These are phyloP conservation scores for Cololabis saira DNA, from an alignment of 2,113 vertebrate genomes.

Conservation along the genomic window DNA sequence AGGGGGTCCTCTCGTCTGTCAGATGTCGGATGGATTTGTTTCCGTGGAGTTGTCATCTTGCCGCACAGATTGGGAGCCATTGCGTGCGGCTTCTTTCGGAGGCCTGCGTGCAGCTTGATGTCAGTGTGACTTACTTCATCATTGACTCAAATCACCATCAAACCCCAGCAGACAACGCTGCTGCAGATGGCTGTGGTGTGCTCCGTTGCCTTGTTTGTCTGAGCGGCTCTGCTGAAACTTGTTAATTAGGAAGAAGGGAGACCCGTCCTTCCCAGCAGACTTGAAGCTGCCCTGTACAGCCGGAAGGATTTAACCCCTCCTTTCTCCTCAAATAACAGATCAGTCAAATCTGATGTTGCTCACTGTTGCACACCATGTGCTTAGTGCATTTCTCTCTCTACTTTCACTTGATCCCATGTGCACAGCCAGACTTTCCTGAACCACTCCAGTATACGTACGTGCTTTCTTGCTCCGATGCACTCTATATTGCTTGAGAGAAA, in stretches of 20 bases:
- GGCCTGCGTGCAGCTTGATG: slow-evolving; percentile 44
- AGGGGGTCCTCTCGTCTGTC: slow-evolving; percentile 27
- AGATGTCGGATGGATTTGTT: slow-evolving; percentile 31
- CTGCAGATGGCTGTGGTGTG: slow-evolving; percentile 62
- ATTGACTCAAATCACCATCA: slow-evolving; percentile 72
- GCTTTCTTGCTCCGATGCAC: slow-evolving; percentile 20
- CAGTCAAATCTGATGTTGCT: slow-evolving; percentile 23
- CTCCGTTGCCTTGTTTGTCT: slow-evolving; percentile 48
- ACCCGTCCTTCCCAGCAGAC: slow-evolving; percentile 39
- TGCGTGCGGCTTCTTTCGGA: slow-evolving; percentile 39
- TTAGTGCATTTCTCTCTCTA: slow-evolving; percentile 6
- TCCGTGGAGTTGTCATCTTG: slow-evolving; percentile 42
- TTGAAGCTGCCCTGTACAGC: slow-evolving; percentile 19
- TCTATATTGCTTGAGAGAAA: slow-evolving; percentile 5
- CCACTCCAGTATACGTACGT: slow-evolving; percentile 5
- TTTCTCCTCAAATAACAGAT: slow-evolving; percentile 29
- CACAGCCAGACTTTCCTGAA: slow-evolving; percentile 7
- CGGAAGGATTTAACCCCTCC: slow-evolving; percentile 30
- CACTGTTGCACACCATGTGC: slow-evolving; percentile 32
- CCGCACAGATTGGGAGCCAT: slow-evolving; percentile 54
- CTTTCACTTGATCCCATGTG: slow-evolving; percentile 15
- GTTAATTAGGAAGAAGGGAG: slow-evolving; percentile 57
- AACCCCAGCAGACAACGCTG: slow-evolving; percentile 26
- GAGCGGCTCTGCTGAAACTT: slow-evolving; percentile 50
- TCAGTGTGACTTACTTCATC: slow-evolving; percentile 63